Evolutionary conservation across 2,888 invertebrate genomes (phyloP).

Genomic region (Cryptus viduatorius): DNA sequence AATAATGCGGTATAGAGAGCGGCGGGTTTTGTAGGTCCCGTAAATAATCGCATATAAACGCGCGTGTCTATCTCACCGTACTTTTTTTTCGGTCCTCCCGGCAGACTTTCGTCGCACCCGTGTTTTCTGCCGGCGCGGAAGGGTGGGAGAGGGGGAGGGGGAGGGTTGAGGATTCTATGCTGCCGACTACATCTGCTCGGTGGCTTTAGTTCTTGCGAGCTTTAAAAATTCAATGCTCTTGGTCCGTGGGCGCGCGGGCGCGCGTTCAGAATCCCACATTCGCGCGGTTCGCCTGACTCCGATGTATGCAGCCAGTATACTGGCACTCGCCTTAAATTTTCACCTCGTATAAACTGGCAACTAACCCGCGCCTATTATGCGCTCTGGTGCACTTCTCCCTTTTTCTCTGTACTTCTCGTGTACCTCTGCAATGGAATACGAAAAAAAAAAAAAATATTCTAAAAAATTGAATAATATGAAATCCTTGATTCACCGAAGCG

Average conservation of each 20-base stretch:
- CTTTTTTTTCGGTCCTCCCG: not conserved
- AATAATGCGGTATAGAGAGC: not conserved
- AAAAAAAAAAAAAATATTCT: not conserved
- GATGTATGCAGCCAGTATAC: conserved; percentile 38
- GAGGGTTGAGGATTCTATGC: conserved; percentile 35
- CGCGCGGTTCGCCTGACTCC: conserved; percentile 47
- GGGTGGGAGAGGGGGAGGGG: not conserved
- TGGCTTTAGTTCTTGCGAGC: conserved; percentile 53
- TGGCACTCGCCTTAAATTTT: conserved; percentile 60
- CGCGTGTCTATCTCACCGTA: conserved; percentile 31
- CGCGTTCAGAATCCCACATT: conserved; percentile 52
- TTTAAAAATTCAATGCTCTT: conserved; percentile 64
- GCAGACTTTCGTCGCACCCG: not conserved
- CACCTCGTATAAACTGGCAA: conserved; percentile 45
- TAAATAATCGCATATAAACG: conserved; percentile 54
- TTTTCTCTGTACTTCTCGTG: not conserved
- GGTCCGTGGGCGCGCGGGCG: conserved; percentile 28
- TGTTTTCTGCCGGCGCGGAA: conserved; percentile 35
- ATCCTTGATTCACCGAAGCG: no score
- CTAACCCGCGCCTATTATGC: conserved; percentile 38
- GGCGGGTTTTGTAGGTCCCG: conserved; percentile 55
- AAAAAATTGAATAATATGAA: not conserved
- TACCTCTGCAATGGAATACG: not conserved
- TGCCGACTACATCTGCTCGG: conserved; percentile 33
- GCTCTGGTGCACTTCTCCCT: not conserved